Evolutionary conservation across 2,797 vertebrate species (phyloP).

Genomic region (Odontamblyopus rebecca): DNA sequence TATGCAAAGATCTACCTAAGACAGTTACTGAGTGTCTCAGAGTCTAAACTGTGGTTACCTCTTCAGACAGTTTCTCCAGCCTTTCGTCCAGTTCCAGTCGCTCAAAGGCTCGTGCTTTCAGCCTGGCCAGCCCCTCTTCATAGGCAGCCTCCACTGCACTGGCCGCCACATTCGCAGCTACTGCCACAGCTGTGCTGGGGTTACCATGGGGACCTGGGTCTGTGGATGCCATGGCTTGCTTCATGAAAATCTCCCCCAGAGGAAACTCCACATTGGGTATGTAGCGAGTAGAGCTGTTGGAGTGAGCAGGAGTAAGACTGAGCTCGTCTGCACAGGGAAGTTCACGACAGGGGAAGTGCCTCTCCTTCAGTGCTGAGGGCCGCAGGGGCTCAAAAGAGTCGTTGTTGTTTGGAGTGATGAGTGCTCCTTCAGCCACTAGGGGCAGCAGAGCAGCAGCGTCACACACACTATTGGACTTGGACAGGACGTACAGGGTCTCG

Average conservation of each 20-base stretch:
- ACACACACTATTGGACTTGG: slow-evolving; percentile 97
- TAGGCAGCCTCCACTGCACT: slow-evolving; percentile 90
- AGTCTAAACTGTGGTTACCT: slow-evolving; percentile 62
- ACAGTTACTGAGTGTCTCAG: neutral
- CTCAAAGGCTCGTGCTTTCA: slow-evolving; percentile 95
- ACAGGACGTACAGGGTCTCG: slow-evolving; percentile 97
- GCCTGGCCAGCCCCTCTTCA: slow-evolving; percentile 92
- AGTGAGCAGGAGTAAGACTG: slow-evolving; percentile 80
- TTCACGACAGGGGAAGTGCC: slow-evolving; percentile 87
- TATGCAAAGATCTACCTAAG: too few relatives aligned
- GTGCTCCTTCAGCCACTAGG: slow-evolving; percentile 83
- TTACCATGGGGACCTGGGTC: slow-evolving; percentile 80
- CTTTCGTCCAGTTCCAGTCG: slow-evolving; percentile 94
- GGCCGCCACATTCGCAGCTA: slow-evolving; percentile 83
- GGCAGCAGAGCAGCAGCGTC: slow-evolving; percentile 91
- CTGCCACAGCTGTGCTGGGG: slow-evolving; percentile 84
- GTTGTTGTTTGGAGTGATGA: slow-evolving; percentile 81
- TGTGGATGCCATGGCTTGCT: slow-evolving; percentile 87
- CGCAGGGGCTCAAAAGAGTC: slow-evolving; percentile 86
- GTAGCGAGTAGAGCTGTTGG: slow-evolving; percentile 81
- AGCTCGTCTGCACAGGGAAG: slow-evolving; percentile 90
- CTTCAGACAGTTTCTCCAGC: slow-evolving; percentile 94
- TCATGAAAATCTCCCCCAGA: slow-evolving; percentile 88
- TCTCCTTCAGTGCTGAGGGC: slow-evolving; percentile 85
- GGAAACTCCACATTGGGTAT: slow-evolving; percentile 97